A percentile compares a stretch with the other conserved stretches of the same genome.
phyloP scores from a whole-genome alignment of 2,797 vertebrate species.

The Masticophis lateralis region DNA sequence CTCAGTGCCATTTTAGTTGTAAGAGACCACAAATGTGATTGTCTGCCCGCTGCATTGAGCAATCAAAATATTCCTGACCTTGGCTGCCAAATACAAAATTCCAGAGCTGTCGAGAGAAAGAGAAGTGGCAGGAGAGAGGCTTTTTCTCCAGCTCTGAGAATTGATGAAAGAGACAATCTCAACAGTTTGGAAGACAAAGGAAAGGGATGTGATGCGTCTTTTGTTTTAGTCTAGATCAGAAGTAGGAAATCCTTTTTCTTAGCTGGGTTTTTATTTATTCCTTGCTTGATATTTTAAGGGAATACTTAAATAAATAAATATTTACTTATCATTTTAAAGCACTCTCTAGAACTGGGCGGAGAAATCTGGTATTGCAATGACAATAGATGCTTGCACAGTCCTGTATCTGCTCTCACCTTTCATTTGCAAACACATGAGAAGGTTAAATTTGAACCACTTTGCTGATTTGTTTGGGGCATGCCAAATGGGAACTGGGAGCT shows the following conservation, averaged over 20 bases:
- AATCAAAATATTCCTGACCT: background rate
- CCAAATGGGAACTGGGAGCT: background rate
- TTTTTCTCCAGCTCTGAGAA: background rate
- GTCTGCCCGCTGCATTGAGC: background rate
- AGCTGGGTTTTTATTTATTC: background rate
- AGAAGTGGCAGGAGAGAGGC: background rate
- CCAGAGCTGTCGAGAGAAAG: background rate
- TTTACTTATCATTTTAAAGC: background rate
- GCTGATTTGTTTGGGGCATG: background rate
- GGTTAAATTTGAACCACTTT: background rate
- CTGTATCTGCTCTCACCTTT: background rate
- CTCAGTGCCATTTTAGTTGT: background rate
- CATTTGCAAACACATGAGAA: background rate
- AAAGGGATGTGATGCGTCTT: background rate
- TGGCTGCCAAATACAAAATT: background rate
- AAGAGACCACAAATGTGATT: conserved; percentile 1
- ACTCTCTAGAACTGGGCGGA: background rate
- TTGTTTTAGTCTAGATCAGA: background rate
- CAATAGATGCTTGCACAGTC: background rate
- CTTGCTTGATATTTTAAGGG: background rate
- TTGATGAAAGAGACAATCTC: background rate
- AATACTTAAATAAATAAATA: background rate
- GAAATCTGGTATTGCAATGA: background rate
- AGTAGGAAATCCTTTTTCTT: background rate
- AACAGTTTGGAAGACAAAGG: background rate